These are phyloP conservation scores for Nixonia krombeini DNA, from an alignment of 1,140 invertebrate genomes.

Conservation along the genomic window DNA sequence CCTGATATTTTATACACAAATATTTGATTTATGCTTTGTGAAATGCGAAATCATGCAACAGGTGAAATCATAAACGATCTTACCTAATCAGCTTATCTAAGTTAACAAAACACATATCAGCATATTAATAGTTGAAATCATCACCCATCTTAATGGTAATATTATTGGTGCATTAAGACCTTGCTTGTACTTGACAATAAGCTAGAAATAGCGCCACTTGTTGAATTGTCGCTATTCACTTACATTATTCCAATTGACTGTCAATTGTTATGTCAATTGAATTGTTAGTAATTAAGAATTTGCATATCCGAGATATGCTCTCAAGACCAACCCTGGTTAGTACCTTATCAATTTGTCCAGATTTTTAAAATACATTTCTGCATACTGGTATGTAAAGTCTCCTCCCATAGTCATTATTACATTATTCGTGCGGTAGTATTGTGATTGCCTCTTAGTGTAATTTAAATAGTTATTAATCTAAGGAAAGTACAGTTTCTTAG, in stretches of 20 bases:
- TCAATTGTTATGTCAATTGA: too few relatives aligned
- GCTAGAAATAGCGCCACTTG: constrained; percentile 46
- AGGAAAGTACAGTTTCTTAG: neutral
- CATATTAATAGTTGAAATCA: constrained; percentile 91
- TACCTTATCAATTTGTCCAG: constrained; percentile 92
- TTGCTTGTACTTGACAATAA: constrained; percentile 64
- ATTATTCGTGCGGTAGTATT: constrained; percentile 78
- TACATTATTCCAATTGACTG: too few relatives aligned
- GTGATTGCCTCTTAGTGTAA: constrained; percentile 62
- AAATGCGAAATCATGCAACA: too few relatives aligned
- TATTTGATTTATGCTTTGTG: neutral
- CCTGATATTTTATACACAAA: neutral
- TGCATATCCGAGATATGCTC: too few relatives aligned
- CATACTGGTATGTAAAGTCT: constrained; percentile 93
- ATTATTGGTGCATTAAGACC: constrained; percentile 77
- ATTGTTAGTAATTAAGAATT: too few relatives aligned
- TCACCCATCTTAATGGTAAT: constrained; percentile 92
- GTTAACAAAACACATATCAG: constrained; percentile 87
- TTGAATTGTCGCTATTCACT: constrained; percentile 6
- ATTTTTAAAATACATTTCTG: constrained; percentile 88
- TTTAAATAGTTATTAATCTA: constrained; percentile 20
- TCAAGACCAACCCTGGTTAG: neutral
- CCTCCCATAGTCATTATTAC: constrained; percentile 93
- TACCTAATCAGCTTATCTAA: constrained; percentile 91
- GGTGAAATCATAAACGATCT: constrained; percentile 42